Base-by-base conservation (phyloP, 2,113 vertebrate genomes). In the Crotalus horridus region DNA sequence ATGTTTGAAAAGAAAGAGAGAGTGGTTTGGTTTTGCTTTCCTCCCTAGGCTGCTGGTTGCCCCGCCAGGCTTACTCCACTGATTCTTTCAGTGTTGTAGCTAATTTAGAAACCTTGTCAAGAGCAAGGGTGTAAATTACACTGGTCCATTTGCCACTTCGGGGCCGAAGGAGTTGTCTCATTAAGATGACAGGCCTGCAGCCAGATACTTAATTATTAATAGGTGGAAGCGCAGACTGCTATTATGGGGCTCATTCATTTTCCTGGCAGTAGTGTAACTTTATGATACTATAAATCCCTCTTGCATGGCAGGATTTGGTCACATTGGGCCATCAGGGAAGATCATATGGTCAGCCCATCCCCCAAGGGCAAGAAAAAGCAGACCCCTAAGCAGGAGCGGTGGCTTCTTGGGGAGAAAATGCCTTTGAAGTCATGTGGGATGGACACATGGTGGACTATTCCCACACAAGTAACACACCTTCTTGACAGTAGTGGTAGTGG, bases 191-290 rank as follows among this genome's bases (percentile, higher is more conserved):
- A 7, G 87, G 33, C 26, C 81, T n/a, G 26, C 64, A 81, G 94
- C 1, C 15, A 94, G 95, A 88, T 94, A 64, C 94, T 91, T 85
- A 24, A 81, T 74, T 58, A 58, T 85, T 95, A 94, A 89, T 29
- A 61, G 89, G 89, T 46, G 12, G 5, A 3, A 56, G 93, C 0
- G 92, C 24, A 17, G 69, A 61, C 2, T 53, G 74, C 74, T 92
- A 91, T 91, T 94, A 89, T 93, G 43, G 85, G 95, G 51, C 90
- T 91, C 89, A 23, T 26, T 64, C n/a, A 51, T 59, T 90, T 90
- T 86, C 89, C 46, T 58, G 20, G 46, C 33, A 90, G n/a, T 4
- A 26, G 74, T 43, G 43, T 86, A 90, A 54, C 13, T 21, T 64
- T 87, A 29, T 24, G 56, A 39, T 87, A 87, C n/a, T 39, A 93